Evolutionary conservation across 2,888 invertebrate species (phyloP).

Genomic region (Schizotus pectinicornis): DNA sequence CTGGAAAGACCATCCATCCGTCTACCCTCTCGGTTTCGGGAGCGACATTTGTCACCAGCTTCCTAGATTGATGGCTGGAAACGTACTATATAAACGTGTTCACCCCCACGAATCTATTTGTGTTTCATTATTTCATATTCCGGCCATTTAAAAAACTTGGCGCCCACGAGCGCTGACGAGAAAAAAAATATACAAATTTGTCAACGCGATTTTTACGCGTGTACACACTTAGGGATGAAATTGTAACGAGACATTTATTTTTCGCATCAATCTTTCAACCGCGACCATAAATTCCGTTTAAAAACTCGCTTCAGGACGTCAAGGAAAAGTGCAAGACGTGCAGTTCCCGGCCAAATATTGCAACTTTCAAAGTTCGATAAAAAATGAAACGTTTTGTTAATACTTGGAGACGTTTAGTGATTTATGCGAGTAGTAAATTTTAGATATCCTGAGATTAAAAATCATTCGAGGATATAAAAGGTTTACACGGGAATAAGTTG

Average conservation of each 20-base stretch:
- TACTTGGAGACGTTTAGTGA: constrained; percentile 3
- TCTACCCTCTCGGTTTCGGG: not conserved
- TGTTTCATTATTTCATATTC: not conserved
- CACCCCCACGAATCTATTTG: constrained; percentile 12
- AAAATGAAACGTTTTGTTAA: constrained; percentile 1
- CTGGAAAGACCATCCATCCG: not conserved
- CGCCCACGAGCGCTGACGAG: not conserved
- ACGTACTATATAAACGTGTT: constrained; percentile 17
- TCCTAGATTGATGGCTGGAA: constrained; percentile 16
- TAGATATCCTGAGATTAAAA: constrained; percentile 8
- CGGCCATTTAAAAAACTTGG: too few species aligned
- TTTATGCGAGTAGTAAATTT: constrained; percentile 9
- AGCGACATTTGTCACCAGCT: constrained; percentile 3
- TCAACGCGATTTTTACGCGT: too few species aligned
- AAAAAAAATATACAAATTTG: constrained; percentile 1
- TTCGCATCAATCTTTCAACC: too few species aligned
- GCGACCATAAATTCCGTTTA: too few species aligned
- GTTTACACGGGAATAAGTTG: constrained; percentile 3
- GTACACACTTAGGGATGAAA: too few species aligned
- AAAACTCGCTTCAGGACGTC: too few species aligned
- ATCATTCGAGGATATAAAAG: constrained; percentile 12
- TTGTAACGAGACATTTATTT: too few species aligned
- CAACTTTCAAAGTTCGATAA: too few species aligned
- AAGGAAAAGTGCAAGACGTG: too few species aligned
- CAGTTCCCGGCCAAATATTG: too few species aligned